phyloP scores from a whole-genome alignment of 2,113 vertebrate species.

The Sitta europaea region DNA sequence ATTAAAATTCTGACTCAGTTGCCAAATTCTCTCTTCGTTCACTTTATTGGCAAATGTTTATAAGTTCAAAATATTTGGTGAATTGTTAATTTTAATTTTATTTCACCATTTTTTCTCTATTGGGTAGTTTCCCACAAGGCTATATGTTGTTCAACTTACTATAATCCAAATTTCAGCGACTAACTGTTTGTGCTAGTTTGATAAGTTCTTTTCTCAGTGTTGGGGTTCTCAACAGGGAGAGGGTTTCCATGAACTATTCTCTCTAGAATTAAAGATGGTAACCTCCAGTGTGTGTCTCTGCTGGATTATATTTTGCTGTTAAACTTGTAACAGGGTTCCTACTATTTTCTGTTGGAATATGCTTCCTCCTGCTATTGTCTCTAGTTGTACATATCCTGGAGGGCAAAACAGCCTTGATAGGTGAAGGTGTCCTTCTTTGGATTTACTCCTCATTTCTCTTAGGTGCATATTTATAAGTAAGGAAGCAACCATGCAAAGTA shows the following conservation, averaged over 20 bases:
- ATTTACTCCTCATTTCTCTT: neutral
- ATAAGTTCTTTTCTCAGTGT: neutral
- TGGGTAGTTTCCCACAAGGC: neutral
- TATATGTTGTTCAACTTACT: neutral
- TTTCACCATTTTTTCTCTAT: neutral
- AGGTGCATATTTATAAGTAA: neutral
- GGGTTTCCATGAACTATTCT: neutral
- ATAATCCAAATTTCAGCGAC: neutral
- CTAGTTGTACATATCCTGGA: neutral
- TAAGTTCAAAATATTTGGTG: neutral
- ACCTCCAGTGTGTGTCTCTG: neutral
- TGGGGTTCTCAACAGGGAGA: neutral
- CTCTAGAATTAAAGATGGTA: neutral
- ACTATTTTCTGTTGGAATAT: slow-evolving; percentile 27
- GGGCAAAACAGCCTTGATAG: slow-evolving; percentile 26
- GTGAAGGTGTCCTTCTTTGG: slow-evolving; percentile 3
- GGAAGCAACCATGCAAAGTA: neutral
- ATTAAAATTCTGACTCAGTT: neutral
- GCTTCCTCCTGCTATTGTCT: slow-evolving; percentile 38
- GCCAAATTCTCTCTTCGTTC: neutral
- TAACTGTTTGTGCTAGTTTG: neutral
- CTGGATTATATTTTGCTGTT: neutral
- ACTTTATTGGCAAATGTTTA: neutral
- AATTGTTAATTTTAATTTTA: neutral
- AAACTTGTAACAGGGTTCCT: slow-evolving; percentile 8